Base-by-base conservation (phyloP, 2,113 vertebrate species). In the Platanista minor region DNA sequence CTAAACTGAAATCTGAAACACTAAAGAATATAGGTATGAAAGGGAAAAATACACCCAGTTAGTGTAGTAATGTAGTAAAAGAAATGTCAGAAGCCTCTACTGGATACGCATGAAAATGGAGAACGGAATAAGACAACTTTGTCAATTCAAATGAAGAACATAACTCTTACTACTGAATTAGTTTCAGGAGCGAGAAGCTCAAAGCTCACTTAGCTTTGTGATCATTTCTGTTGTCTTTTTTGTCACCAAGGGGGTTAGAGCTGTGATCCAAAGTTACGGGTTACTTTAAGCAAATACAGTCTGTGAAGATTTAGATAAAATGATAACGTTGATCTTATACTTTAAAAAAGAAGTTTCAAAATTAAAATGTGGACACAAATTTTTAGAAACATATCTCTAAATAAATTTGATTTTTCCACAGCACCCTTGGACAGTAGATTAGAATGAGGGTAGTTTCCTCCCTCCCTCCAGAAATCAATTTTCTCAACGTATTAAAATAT, bases 341-440 rank as follows among this genome's bases (percentile, higher is more conserved):
- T 84, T 84, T 66, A 21, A 87, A 88, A 81, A 85, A 67, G 49
- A 13, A n/a, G 36, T 67, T 78, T 85, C 33, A 71, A 97, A 96
- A 83, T 49, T 62, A 59, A 88, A 95, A 92, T 75, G 21, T 61
- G 72, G 43, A 10, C 43, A 49, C 1, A 71, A 29, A 83, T 33
- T 94, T 92, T 96, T 75, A 92, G 64, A 94, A 96, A 57, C 8
- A 2, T 71, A 33, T 52, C 39, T 83, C 59, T 92, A 77, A 96
- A 74, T 82, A 91, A 69, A 57, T 83, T 80, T 84, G 6, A 8
- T 31, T 67, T 77, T 71, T 33, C 61, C 27, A 90, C 27, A 85
- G 13, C 25, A 75, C 84, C 81, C 25, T 91, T 95, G 59, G 92
- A 88, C 10, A 62, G 59, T 52, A 91, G 5, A 64, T 95, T 77